These are phyloP conservation scores for Polydrusus pterygomalis DNA, from an alignment of 2,888 invertebrate genomes.

Conservation along the genomic window DNA sequence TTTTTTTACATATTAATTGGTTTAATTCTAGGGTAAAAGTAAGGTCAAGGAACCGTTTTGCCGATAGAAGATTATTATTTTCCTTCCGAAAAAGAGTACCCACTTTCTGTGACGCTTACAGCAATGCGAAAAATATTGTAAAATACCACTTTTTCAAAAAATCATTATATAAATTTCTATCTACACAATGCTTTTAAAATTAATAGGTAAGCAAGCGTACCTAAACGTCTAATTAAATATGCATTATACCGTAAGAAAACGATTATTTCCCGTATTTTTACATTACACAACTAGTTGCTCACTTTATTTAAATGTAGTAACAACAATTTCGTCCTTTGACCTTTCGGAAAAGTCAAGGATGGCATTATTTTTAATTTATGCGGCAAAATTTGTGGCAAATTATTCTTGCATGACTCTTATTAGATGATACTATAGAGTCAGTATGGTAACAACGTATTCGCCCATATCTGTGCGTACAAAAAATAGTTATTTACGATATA, in stretches of 20 bases:
- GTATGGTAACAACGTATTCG: too few relatives aligned
- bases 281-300: slow-evolving; percentile 13
- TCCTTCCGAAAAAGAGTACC: not conserved
- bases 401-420: not conserved
- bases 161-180: too few relatives aligned
- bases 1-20: slow-evolving; percentile 10
- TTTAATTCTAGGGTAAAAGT: not conserved
- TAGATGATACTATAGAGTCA: too few relatives aligned
- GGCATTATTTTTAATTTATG: slow-evolving; percentile 3
- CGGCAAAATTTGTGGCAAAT: not conserved
- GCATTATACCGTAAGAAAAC: slow-evolving; percentile 17
- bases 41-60: slow-evolving; percentile 12
- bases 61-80: not conserved
- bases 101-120: not conserved
- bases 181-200: not conserved
- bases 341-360: slow-evolving; percentile 38
- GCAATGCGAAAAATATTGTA: too few relatives aligned
- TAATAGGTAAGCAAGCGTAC: not conserved
- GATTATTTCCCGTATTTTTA: slow-evolving; percentile 34
- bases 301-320: slow-evolving; percentile 20
- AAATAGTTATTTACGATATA: too few relatives aligned
- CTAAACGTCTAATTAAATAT: not conserved
- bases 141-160: too few relatives aligned
- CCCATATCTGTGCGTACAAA: too few relatives aligned
- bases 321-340: slow-evolving; percentile 19